Base-by-base conservation (phyloP, 2,113 vertebrate species). In the Mystacornis crossleyi region DNA sequence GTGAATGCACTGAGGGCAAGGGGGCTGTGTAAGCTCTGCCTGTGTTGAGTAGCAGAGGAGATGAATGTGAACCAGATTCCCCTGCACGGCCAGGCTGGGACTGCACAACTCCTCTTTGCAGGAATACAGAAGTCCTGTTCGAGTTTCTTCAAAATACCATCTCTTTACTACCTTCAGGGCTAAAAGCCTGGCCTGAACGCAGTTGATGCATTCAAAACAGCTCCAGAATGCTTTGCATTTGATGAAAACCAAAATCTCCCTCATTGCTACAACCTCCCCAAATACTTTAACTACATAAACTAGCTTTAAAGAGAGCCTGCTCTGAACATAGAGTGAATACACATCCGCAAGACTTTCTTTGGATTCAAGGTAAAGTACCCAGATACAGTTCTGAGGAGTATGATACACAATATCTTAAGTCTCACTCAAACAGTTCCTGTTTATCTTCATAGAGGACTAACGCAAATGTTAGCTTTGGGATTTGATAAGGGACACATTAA, bases 381-480 rank as follows among this genome's bases (percentile, higher is more conserved):
- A 91, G 77, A 72, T 60, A 47, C 34, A 29, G 47, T 42, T 73
- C 58, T 61, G 64, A 94, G 81, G 57, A 95, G 45, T n/a, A 51
- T 4, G 25, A 84, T 72, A 87, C 36, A 42, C 89, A 75, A 23
- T 60, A 85, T 75, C 81, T 94, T 91, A 85, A 94, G 94, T 96
- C 91, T 90, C 71, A 80, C 48, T 92, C 95, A 90, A 78, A 90
- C 55, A 64, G 67, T 12, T 92, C 82, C 86, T 86, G 66, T 90
- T 95, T 86, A 82, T 92, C 95, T 92, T 93, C 79, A 38, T 36
- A 43, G 62, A 90, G 64, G 81, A 81, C 81, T 60, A 85, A 70
- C 13, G 84, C 91, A 87, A 95, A 95, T 95, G 95, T 96, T 93
- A 93, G 73, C 90, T 93, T 77, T 85, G 51, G 84, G 87, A 89